A percentile compares a stretch with the other conserved stretches of the same genome.
Conservation (phyloP, 1,140 invertebrate species). For the Tenebrio molitor region DNA sequence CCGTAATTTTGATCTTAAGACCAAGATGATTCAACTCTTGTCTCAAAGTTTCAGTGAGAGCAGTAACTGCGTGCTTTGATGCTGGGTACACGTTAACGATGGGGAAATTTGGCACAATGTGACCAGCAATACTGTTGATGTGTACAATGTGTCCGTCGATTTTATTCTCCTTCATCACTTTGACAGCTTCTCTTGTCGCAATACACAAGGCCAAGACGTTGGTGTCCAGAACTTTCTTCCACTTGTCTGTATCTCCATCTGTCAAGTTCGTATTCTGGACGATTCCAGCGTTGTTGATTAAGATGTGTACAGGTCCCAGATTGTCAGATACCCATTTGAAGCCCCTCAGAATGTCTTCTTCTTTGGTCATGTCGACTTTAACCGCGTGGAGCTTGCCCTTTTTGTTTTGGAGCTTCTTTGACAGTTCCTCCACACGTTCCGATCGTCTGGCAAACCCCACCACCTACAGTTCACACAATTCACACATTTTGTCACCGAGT, state of each 20-base stretch:
- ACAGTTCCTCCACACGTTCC: conserved; percentile 38
- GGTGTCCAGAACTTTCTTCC: too few species aligned
- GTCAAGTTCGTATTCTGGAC: conserved; percentile 50
- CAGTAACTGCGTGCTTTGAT: conserved; percentile 73
- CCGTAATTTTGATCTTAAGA: conserved; percentile 68
- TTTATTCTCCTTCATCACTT: too few species aligned
- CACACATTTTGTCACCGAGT: too few species aligned
- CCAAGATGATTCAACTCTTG: conserved; percentile 67
- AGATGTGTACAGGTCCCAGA: conserved; percentile 74
- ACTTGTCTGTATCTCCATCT: conserved; percentile 50
- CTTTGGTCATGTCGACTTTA: conserved; percentile 64
- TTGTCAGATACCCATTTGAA: conserved; percentile 73
- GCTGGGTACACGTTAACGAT: conserved; percentile 71
- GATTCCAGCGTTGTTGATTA: conserved; percentile 78
- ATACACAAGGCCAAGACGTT: conserved; percentile 72
- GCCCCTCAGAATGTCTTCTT: conserved; percentile 72
- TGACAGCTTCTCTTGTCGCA: conserved; percentile 71
- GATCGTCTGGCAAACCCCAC: conserved; percentile 47
- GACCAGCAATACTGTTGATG: conserved; percentile 70
- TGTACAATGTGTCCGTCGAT: too few species aligned
- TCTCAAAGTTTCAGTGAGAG: conserved; percentile 72
- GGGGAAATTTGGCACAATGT: conserved; percentile 60
- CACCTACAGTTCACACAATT: too few species aligned
- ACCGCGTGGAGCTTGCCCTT: conserved; percentile 46
- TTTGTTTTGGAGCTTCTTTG: conserved; percentile 10